These are phyloP conservation scores for Salvator merianae DNA, from an alignment of 2,113 vertebrate species.

Conservation along the genomic window DNA sequence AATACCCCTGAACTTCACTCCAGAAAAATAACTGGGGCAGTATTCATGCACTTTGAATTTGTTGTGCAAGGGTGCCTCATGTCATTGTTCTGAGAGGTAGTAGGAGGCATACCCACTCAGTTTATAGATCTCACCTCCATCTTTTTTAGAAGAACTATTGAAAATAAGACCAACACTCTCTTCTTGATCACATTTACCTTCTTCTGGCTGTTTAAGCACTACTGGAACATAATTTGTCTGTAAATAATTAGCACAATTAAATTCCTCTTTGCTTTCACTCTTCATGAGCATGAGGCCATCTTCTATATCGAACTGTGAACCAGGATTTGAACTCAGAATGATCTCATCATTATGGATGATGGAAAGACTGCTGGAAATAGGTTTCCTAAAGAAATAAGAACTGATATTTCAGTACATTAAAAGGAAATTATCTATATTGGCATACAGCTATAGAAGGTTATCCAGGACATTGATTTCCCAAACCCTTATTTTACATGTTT, in stretches of 20 bases:
- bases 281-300: not conserved
- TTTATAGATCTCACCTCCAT: too few species aligned
- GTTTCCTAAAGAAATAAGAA: constrained; percentile 63
- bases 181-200: constrained; percentile 59
- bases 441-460: not conserved
- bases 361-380: constrained; percentile 12
- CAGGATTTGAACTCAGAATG: constrained; percentile 80
- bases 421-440: not conserved
- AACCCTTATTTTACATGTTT: not conserved
- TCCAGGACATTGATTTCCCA: not conserved
- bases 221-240: constrained; percentile 29
- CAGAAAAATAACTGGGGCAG: too few species aligned
- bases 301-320: constrained; percentile 64
- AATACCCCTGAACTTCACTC: too few species aligned
- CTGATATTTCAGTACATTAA: constrained; percentile 9
- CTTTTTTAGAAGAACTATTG: too few species aligned
- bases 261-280: constrained; percentile 30
- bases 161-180: too few species aligned
- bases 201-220: constrained; percentile 40
- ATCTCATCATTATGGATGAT: constrained; percentile 55
- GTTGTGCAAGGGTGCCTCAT: too few species aligned
- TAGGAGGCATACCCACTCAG: too few species aligned
- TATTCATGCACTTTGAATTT: too few species aligned
- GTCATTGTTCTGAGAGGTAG: too few species aligned
- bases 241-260: constrained; percentile 20